Evolutionary conservation across 2,113 vertebrate genomes (phyloP), one percentile per base, ranked within the genome.

Genomic region (Thalassarche chlororhynchos): DNA sequence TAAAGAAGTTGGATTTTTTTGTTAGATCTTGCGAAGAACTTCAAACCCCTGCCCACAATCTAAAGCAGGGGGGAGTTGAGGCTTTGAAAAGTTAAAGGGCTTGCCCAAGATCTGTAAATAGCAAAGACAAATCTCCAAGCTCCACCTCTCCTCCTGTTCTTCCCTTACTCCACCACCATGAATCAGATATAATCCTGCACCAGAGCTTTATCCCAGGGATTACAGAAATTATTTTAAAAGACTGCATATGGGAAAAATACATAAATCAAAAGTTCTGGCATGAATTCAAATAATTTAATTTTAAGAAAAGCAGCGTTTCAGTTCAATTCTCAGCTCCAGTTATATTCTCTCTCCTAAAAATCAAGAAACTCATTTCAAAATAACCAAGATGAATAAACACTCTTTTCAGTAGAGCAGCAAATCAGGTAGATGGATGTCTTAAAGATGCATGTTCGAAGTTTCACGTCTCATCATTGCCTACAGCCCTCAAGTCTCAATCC

Each of bases 51-150:
- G 66, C 34, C 42, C 65, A 60, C 28, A 79, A 5, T 32, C 49
- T 78, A 78, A 92, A 87, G 66, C 57, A 72, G 31, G 8, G 8
- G 13, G 15, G 6, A 69, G 24, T 34, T 28, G 61, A 90, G 75
- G 42, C 57, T 87, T 60, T 64, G 55, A 91, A 92, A 92, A 69
- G 86, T 87, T 75, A 91, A 76, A 93, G 62, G 52, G 47, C 51
- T 84, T 89, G 68, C 49, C 68, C 80, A 71, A 84, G 72, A 79
- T 72, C 86, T 84, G 82, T 80, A 92, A 97, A 96, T 40, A 96
- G 79, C 52, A 95, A 77, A 89, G 47, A 81, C 52, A 89, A 91
- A 84, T 87, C 81, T 84, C 87, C 72, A 87, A 47, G 47, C 44
- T 80, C 64, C 28, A 60, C 52, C 72, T 46, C 69, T 88, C 34